These are phyloP conservation scores for Crocallis elinguaria DNA, from an alignment of 2,888 invertebrate species.

Conservation along the genomic window DNA sequence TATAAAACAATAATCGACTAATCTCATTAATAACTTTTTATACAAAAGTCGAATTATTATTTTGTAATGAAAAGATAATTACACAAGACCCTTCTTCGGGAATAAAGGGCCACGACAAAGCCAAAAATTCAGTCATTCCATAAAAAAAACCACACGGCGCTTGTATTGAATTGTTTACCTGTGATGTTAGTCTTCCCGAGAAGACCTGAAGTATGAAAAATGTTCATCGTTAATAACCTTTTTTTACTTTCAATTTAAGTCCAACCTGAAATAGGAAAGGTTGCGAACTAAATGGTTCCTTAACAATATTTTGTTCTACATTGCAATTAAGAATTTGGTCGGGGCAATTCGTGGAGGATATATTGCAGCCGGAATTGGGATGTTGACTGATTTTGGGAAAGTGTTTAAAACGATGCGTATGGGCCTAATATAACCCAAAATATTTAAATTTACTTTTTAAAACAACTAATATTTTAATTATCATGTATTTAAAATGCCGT, in stretches of 20 bases:
- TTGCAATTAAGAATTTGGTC: slow-evolving; percentile 67
- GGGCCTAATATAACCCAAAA: no score
- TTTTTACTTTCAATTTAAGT: slow-evolving; percentile 74
- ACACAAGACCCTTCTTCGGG: not conserved
- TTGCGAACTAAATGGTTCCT: slow-evolving; percentile 76
- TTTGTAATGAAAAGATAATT: not conserved
- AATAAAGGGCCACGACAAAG: slow-evolving; percentile 15
- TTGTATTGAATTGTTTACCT: slow-evolving; percentile 73
- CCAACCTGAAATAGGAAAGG: slow-evolving; percentile 83
- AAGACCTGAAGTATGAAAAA: slow-evolving; percentile 86
- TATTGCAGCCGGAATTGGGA: slow-evolving; percentile 51
- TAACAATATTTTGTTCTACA: slow-evolving; percentile 53
- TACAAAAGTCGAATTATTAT: slow-evolving; percentile 5
- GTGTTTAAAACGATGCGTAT: no score
- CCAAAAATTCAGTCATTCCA: slow-evolving; percentile 67
- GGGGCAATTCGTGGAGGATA: slow-evolving; percentile 64
- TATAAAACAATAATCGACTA: slow-evolving; percentile 3
- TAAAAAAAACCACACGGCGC: slow-evolving; percentile 60
- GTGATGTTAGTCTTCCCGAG: slow-evolving; percentile 86
- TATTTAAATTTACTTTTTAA: no score
- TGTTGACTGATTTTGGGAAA: no score
- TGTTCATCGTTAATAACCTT: slow-evolving; percentile 81
- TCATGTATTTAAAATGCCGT: no score
- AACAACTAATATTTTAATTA: no score
- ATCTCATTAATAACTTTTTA: not conserved